phyloP scores from a whole-genome alignment of 2,797 vertebrate species.

The Pelodytes ibericus region DNA sequence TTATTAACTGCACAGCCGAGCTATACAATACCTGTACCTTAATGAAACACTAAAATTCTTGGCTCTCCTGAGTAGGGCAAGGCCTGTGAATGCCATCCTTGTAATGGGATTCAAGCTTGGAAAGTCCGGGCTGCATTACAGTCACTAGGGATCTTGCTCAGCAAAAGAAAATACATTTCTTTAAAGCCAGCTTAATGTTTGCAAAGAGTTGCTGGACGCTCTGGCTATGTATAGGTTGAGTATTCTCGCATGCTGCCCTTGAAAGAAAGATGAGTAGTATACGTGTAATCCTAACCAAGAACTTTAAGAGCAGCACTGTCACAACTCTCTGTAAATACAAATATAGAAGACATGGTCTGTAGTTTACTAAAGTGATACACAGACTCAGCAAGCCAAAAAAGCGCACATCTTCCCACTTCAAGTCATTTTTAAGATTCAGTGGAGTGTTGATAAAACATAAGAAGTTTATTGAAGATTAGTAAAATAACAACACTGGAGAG shows the following conservation, averaged over 20 bases:
- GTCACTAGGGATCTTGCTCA: constrained; percentile 42
- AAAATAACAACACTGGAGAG: too few species aligned
- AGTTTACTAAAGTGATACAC: too few species aligned
- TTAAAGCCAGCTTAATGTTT: constrained; percentile 20
- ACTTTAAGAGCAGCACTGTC: not conserved
- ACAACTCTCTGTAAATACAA: too few species aligned
- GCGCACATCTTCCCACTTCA: too few species aligned
- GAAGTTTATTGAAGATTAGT: too few species aligned
- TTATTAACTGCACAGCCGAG: not conserved
- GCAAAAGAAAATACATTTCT: constrained; percentile 40
- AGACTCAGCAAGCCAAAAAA: too few species aligned
- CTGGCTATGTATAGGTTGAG: not conserved
- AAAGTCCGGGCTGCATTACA: constrained; percentile 22
- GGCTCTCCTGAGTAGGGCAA: not conserved
- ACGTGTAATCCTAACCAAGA: not conserved
- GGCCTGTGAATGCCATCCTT: not conserved
- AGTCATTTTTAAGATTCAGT: too few species aligned
- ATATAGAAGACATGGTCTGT: too few species aligned
- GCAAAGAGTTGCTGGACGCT: not conserved
- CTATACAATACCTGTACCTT: not conserved
- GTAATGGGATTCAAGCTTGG: constrained; percentile 16
- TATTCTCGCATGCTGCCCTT: constrained; percentile 20
- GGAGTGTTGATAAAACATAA: too few species aligned
- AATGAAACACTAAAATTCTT: not conserved
- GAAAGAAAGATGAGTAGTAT: not conserved